These are phyloP conservation scores for Pelmatolapia mariae DNA, from an alignment of 2,113 vertebrate genomes.

Conservation along the genomic window DNA sequence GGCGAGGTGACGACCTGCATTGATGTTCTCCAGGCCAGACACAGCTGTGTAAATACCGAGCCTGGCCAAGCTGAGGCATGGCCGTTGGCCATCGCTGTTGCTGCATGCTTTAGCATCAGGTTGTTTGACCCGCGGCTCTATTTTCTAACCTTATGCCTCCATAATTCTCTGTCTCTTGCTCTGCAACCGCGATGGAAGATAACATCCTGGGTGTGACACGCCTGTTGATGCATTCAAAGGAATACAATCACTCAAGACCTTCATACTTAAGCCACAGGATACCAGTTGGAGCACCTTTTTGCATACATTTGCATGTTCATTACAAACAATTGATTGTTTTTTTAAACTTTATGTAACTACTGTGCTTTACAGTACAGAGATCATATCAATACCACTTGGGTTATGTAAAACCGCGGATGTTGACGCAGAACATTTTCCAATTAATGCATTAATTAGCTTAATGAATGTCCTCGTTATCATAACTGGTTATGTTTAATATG, in stretches of 20 bases:
- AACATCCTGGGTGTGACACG: not conserved
- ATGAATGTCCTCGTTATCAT: constrained; percentile 28
- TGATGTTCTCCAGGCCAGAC: constrained; percentile 43
- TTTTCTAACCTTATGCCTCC: constrained; percentile 8
- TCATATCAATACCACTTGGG: not conserved
- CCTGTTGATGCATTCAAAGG: not conserved
- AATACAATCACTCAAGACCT: not conserved
- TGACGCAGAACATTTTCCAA: not conserved
- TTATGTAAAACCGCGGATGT: not conserved
- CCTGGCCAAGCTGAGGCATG: constrained; percentile 42
- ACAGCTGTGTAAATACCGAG: constrained; percentile 65
- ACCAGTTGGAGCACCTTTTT: not conserved
- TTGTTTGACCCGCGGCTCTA: constrained; percentile 42
- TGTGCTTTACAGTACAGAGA: not conserved
- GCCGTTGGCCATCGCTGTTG: constrained; percentile 28
- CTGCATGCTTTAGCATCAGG: constrained; percentile 26
- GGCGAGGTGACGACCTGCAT: constrained; percentile 23
- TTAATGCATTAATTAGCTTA: constrained; percentile 30
- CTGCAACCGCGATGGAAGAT: not conserved
- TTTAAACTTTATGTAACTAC: not conserved
- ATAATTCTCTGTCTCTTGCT: not conserved
- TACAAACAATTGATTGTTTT: not conserved
- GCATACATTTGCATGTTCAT: not conserved
- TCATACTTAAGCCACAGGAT: not conserved
- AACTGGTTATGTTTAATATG: constrained; percentile 26